These are phyloP conservation scores for Pipistrellus nathusii DNA, from an alignment of 2,797 vertebrate genomes.

Conservation along the genomic window DNA sequence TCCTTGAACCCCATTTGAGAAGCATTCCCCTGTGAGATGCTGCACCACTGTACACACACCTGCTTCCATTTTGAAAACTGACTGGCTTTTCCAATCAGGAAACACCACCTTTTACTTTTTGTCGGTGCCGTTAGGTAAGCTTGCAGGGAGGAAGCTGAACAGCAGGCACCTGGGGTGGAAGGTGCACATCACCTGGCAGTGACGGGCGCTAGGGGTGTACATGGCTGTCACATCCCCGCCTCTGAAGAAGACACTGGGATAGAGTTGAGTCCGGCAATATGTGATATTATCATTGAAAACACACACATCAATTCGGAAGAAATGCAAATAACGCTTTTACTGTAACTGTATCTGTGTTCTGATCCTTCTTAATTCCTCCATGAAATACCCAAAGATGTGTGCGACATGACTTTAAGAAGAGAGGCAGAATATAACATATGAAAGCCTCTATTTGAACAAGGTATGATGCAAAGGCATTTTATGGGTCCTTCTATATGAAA, in stretches of 20 bases:
- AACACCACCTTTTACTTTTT: conserved; percentile 65
- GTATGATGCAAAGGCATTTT: neutral
- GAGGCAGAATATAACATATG: neutral
- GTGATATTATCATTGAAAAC: neutral
- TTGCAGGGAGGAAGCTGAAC: conserved; percentile 89
- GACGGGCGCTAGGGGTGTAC: conserved; percentile 86
- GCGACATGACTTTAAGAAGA: neutral
- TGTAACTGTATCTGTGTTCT: neutral
- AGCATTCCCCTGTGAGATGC: neutral
- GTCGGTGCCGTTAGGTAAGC: conserved; percentile 82
- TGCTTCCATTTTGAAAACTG: neutral
- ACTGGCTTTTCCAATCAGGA: neutral
- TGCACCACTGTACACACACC: neutral
- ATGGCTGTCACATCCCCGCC: conserved; percentile 87
- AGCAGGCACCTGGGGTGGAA: conserved; percentile 90
- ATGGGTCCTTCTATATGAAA: neutral
- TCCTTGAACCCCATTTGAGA: neutral
- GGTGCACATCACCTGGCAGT: conserved; percentile 92
- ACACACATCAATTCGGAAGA: neutral
- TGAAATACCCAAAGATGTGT: neutral
- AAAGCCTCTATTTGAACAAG: neutral
- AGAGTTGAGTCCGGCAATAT: conserved; percentile 87
- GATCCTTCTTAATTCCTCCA: neutral
- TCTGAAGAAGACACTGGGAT: conserved; percentile 88
- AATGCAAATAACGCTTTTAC: neutral